Conservation (phyloP, 2,113 vertebrate genomes). For the Microtus richardsoni region DNA sequence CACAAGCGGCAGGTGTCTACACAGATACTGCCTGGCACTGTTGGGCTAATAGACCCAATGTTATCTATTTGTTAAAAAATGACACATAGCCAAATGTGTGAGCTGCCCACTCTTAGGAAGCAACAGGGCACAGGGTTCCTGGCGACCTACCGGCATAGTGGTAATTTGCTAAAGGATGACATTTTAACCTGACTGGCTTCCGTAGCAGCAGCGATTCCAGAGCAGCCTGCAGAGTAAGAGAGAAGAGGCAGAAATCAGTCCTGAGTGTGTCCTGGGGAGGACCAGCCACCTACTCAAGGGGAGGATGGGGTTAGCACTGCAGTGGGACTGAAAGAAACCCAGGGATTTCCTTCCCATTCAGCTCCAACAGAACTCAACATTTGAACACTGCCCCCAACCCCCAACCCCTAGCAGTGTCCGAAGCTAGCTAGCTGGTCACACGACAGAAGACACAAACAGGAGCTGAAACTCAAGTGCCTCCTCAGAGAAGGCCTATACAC, state of each 20-base stretch:
- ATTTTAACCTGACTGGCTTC: slow-evolving; percentile 87
- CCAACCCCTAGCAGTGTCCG: neutral
- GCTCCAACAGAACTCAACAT: neutral
- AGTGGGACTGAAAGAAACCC: neutral
- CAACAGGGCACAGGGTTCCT: neutral
- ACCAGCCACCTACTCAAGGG: neutral
- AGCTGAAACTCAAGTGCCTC: neutral
- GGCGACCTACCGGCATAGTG: slow-evolving; percentile 92
- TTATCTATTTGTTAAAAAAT: neutral
- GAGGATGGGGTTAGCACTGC: neutral
- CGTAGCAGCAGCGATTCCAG: slow-evolving; percentile 91
- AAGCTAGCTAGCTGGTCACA: neutral
- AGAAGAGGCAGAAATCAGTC: slow-evolving; percentile 61
- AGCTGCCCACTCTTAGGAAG: neutral
- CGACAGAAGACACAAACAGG: neutral
- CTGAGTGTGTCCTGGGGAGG: neutral
- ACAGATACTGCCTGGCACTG: neutral
- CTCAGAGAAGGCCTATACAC: neutral
- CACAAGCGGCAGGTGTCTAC: neutral
- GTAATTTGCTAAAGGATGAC: slow-evolving; percentile 90
- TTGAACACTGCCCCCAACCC: neutral
- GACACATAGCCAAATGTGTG: neutral
- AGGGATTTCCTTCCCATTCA: neutral
- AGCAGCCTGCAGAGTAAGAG: slow-evolving; percentile 84
- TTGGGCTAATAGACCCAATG: neutral